These are phyloP conservation scores for Amphipoea lucens DNA, from an alignment of 2,888 invertebrate species.

Conservation along the genomic window DNA sequence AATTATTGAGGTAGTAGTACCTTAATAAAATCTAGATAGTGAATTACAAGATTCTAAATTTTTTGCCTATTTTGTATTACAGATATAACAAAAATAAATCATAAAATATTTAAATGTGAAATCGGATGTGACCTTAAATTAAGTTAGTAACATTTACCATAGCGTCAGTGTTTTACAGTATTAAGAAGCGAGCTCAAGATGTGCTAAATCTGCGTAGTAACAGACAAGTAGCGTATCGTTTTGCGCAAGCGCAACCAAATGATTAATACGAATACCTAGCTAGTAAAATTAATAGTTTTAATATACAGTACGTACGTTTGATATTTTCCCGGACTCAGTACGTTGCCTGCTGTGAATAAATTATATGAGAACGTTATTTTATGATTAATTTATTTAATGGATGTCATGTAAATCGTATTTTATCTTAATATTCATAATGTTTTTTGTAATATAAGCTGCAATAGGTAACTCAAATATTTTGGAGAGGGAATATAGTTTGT, in stretches of 20 bases:
- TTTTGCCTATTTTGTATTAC: constrained; percentile 63
- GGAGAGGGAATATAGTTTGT: neutral
- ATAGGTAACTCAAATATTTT: constrained; percentile 66
- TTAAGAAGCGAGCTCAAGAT: constrained; percentile 56
- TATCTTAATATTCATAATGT: constrained; percentile 61
- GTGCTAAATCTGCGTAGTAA: constrained; percentile 42
- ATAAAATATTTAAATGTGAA: constrained; percentile 49
- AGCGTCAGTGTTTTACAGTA: constrained; percentile 52
- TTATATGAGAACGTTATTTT: constrained; percentile 52
- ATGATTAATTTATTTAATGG: constrained; percentile 61
- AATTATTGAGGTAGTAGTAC: constrained; percentile 43
- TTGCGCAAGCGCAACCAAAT: constrained; percentile 41
- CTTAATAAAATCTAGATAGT: constrained; percentile 62
- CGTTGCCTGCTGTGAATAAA: constrained; percentile 52
- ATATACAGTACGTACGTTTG: constrained; percentile 49
- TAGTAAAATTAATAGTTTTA: constrained; percentile 65
- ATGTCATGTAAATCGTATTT: constrained; percentile 62
- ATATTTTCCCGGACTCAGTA: constrained; percentile 46
- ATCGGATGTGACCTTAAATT: constrained; percentile 50
- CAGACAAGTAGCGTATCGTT: constrained; percentile 41
- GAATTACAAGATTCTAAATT: constrained; percentile 68
- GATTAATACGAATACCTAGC: constrained; percentile 56
- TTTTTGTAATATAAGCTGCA: constrained; percentile 62
- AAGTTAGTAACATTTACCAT: constrained; percentile 53
- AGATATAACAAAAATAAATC: constrained; percentile 40